phyloP scores from a whole-genome alignment of 2,113 vertebrate species.

The Carassius carassius region DNA sequence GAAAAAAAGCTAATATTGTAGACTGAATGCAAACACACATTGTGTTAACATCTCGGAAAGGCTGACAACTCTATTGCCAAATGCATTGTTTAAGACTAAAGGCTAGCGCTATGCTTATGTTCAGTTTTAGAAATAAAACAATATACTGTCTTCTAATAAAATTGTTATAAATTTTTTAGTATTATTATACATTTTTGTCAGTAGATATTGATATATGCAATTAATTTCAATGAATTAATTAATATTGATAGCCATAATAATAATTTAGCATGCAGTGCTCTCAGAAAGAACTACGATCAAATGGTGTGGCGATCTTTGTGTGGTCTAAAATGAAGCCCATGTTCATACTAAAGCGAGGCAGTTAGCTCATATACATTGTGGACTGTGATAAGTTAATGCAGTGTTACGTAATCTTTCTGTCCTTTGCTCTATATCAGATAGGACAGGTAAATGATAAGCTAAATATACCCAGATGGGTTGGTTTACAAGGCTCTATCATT shows the following conservation, averaged over 20 bases:
- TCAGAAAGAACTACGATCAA: not conserved
- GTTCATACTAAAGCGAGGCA: not conserved
- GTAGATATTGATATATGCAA: not conserved
- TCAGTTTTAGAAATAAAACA: not conserved
- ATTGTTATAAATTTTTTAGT: not conserved
- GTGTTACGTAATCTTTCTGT: not conserved
- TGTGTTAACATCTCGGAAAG: not conserved
- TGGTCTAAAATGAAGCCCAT: not conserved
- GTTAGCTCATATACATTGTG: not conserved
- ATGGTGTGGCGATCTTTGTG: not conserved
- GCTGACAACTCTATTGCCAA: not conserved
- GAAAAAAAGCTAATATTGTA: not conserved
- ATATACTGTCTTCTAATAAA: not conserved
- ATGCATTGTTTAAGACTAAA: not conserved
- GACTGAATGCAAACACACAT: not conserved
- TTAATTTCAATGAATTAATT: not conserved
- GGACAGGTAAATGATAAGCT: constrained; percentile 35
- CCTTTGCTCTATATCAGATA: constrained; percentile 32
- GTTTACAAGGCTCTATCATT: constrained; percentile 3
- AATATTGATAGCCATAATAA: not conserved
- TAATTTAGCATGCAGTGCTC: not conserved
- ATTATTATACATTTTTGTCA: not conserved
- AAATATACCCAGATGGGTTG: not conserved
- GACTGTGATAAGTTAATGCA: constrained; percentile 16
- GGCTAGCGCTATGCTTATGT: not conserved